A percentile compares a stretch with the other conserved stretches of the same genome.
phyloP scores from a whole-genome alignment of 2,888 invertebrate genomes.

The Aphrophora alni region DNA sequence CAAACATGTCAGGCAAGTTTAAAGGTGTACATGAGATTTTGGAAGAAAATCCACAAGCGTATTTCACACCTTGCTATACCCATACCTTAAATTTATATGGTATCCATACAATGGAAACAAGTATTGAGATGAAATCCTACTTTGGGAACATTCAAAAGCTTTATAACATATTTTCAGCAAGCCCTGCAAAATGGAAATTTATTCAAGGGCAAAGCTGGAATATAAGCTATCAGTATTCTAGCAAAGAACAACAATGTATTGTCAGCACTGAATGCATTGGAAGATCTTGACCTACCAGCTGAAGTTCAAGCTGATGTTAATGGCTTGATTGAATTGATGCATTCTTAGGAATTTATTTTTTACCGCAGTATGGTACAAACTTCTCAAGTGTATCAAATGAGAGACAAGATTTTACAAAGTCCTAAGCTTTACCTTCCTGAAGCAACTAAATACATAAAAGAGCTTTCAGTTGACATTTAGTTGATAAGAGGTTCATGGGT shows the following conservation, averaged over 20 bases:
- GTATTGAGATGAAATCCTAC: slow-evolving; percentile 20
- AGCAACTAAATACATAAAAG: slow-evolving; percentile 15
- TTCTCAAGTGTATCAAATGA: slow-evolving; percentile 22
- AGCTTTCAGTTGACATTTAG: neutral
- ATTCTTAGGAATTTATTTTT: slow-evolving; percentile 16
- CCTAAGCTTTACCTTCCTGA: slow-evolving; percentile 25
- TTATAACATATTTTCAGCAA: slow-evolving; percentile 23
- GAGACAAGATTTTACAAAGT: slow-evolving; percentile 26
- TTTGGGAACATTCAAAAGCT: slow-evolving; percentile 20
- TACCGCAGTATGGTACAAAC: slow-evolving; percentile 16
- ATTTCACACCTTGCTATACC: slow-evolving; percentile 8
- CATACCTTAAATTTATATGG: slow-evolving; percentile 17
- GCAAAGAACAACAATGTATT: slow-evolving; percentile 20
- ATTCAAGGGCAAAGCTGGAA: slow-evolving; percentile 24
- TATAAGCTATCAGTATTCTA: too few species aligned
- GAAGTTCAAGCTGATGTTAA: too few species aligned
- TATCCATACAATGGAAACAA: slow-evolving; percentile 24
- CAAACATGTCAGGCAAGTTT: too few species aligned
- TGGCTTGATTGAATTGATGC: slow-evolving; percentile 25
- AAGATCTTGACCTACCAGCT: slow-evolving; percentile 18
- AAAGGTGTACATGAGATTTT: too few species aligned
- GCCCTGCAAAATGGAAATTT: slow-evolving; percentile 23
- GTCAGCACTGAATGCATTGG: slow-evolving; percentile 11
- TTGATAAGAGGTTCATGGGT: slow-evolving; percentile 18
- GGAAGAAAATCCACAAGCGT: too few species aligned